A percentile compares a stretch with the other conserved stretches of the same genome.
Evolutionary conservation across 2,113 vertebrate species (phyloP).

Genomic region (Camelus bactrianus): DNA sequence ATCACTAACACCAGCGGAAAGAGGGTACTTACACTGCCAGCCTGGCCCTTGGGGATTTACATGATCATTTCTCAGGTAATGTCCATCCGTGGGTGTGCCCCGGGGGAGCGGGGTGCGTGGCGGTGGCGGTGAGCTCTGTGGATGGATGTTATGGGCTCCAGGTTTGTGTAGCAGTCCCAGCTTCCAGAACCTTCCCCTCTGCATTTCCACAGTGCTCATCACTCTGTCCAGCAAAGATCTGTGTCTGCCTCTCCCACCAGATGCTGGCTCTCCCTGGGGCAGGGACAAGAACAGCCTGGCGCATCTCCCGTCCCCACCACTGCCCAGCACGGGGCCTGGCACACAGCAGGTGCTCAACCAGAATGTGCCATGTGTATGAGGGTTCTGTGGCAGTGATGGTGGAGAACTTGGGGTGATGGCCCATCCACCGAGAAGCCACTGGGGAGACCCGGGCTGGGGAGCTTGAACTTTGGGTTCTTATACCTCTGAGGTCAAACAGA

Average conservation of each 20-base stretch:
- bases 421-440: not conserved
- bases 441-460: not conserved
- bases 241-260: not conserved
- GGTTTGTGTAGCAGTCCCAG: not conserved
- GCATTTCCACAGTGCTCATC: not conserved
- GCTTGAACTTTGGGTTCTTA: not conserved
- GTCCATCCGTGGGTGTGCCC: not conserved
- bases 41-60: not conserved
- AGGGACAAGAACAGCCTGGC: rapidly evolving
- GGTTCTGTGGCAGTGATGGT: rapidly evolving
- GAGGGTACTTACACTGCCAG: not conserved
- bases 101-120: not conserved
- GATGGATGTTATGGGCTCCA: too few species aligned
- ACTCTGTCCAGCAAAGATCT: not conserved
- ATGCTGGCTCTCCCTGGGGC: not conserved
- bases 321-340: not conserved
- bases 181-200: not conserved
- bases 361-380: rapidly evolving
- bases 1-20: rapidly evolving
- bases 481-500: not conserved
- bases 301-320: rapidly evolving
- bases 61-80: rapidly evolving
- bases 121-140: not conserved
- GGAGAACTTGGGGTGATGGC: not conserved
- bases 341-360: not conserved